phyloP scores from a whole-genome alignment of 2,113 vertebrate species.

The Mesembrinibis cayennensis region DNA sequence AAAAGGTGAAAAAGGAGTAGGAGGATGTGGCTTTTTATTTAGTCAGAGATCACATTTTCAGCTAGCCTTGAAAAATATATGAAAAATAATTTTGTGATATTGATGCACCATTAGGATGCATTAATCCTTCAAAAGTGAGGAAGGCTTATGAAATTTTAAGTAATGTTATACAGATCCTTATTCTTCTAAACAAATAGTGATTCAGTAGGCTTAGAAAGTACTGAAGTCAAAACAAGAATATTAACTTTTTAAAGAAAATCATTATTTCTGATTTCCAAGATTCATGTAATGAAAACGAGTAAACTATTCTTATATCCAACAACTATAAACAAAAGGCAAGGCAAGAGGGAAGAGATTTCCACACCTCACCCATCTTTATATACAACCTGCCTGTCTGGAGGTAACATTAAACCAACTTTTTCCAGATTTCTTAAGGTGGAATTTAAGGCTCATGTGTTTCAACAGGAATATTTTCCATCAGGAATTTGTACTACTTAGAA shows the following conservation, averaged over 20 bases:
- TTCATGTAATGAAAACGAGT: slow-evolving; percentile 32
- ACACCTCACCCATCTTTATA: not conserved
- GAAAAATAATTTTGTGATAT: not conserved
- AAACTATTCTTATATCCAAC: slow-evolving; percentile 38
- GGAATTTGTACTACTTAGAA: not conserved
- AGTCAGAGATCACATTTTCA: not conserved
- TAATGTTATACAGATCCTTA: slow-evolving; percentile 34
- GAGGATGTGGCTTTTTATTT: not conserved
- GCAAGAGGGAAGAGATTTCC: not conserved
- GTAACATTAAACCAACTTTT: not conserved
- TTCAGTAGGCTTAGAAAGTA: slow-evolving; percentile 48
- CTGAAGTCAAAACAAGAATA: slow-evolving; percentile 51
- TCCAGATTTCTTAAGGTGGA: not conserved
- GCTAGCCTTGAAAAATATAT: not conserved
- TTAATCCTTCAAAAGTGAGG: slow-evolving; percentile 57
- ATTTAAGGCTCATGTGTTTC: not conserved
- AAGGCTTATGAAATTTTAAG: slow-evolving; percentile 32
- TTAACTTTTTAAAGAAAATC: slow-evolving; percentile 51
- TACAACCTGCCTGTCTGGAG: not conserved
- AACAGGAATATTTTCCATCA: not conserved
- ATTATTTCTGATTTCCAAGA: slow-evolving; percentile 28
- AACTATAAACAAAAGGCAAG: slow-evolving; percentile 34
- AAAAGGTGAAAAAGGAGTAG: not conserved
- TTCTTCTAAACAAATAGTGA: slow-evolving; percentile 51
- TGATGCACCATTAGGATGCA: not conserved